phyloP scores from a whole-genome alignment of 2,888 invertebrate genomes.

The Drosophila conformis region DNA sequence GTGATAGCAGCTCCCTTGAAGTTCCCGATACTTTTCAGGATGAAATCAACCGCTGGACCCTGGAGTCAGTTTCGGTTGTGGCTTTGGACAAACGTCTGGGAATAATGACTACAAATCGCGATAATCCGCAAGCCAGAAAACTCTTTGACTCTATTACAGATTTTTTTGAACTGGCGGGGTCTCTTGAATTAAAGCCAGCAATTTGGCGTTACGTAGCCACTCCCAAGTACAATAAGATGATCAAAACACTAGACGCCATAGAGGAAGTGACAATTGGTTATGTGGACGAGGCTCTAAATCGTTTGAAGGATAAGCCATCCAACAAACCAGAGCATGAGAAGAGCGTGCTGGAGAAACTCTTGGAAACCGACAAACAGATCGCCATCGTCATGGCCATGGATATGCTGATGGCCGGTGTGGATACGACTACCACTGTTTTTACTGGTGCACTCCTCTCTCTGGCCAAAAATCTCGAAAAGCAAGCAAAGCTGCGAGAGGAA shows the following conservation, averaged over 20 bases:
- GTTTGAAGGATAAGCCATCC: constrained; percentile 53
- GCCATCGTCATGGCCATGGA: constrained; percentile 89
- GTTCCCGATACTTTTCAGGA: constrained; percentile 85
- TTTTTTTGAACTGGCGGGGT: constrained; percentile 36
- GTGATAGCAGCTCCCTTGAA: constrained; percentile 77
- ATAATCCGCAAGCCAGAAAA: constrained; percentile 58
- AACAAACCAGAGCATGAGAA: constrained; percentile 72
- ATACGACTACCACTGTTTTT: constrained; percentile 85
- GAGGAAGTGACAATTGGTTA: constrained; percentile 73
- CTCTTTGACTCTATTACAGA: constrained; percentile 52
- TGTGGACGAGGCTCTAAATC: constrained; percentile 82
- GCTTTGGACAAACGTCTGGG: constrained; percentile 84
- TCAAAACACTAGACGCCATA: constrained; percentile 69
- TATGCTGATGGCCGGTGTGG: constrained; percentile 90
- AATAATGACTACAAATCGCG: constrained; percentile 58
- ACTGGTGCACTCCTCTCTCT: constrained; percentile 82
- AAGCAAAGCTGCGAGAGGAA: constrained; percentile 88
- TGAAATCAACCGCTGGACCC: constrained; percentile 86
- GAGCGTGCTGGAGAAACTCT: constrained; percentile 88
- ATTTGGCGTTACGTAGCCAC: constrained; percentile 56
- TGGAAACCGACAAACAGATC: constrained; percentile 87
- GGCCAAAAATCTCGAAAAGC: constrained; percentile 88
- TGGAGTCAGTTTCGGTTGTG: constrained; percentile 86
- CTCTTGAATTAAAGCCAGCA: constrained; percentile 56
- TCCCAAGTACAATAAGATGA: constrained; percentile 42